Conservation (phyloP, 2,113 vertebrate species). For the Onychostoma macrolepis region DNA sequence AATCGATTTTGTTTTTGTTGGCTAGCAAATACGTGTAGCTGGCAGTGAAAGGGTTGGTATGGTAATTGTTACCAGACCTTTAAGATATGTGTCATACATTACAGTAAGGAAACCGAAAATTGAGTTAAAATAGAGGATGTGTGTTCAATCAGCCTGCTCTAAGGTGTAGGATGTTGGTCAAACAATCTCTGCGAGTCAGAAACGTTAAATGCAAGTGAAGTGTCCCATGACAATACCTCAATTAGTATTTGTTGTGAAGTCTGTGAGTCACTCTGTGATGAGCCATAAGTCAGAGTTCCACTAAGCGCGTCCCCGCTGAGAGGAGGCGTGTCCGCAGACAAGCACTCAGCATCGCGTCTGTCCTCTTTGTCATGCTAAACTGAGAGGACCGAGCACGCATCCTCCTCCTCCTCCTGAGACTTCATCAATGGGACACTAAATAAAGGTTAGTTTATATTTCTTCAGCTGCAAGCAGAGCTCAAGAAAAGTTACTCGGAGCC, state of each 20-base stretch:
- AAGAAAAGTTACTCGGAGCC: neutral
- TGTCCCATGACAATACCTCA: neutral
- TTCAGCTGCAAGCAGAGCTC: neutral
- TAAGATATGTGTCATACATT: neutral
- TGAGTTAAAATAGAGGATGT: neutral
- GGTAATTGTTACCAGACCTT: slow-evolving; percentile 36
- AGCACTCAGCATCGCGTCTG: slow-evolving; percentile 64
- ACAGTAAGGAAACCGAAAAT: neutral
- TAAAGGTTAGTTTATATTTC: slow-evolving; percentile 59
- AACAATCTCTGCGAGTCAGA: neutral
- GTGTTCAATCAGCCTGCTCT: neutral
- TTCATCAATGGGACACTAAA: slow-evolving; percentile 59
- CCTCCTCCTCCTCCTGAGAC: slow-evolving; percentile 35
- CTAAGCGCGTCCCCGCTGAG: slow-evolving; percentile 23
- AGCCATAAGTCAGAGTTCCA: neutral
- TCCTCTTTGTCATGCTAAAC: slow-evolving; percentile 71
- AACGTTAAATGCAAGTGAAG: neutral
- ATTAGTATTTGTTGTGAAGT: neutral
- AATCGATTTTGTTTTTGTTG: slow-evolving; percentile 21
- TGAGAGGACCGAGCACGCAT: slow-evolving; percentile 17
- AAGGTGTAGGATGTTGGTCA: neutral
- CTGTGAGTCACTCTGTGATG: neutral
- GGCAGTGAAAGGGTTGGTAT: neutral
- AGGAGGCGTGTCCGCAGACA: slow-evolving; percentile 60
- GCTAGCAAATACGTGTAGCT: neutral